Evolutionary conservation across 2,888 invertebrate species (phyloP).

Genomic region (Tipula confusa): DNA sequence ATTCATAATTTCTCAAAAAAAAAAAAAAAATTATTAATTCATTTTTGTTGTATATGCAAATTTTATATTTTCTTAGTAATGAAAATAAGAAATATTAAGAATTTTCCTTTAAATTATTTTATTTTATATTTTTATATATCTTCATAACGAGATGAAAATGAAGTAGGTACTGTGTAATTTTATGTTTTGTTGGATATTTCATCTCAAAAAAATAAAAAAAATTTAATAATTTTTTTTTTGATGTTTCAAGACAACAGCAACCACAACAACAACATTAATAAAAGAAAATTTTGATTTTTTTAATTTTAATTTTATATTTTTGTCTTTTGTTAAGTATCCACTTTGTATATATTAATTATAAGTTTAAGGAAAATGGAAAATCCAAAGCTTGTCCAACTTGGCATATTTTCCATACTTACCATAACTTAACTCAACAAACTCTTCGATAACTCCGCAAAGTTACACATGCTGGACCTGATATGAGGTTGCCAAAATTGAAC

Average conservation of each 20-base stretch:
- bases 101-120: background rate
- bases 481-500: too few species aligned
- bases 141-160: background rate
- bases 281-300: background rate
- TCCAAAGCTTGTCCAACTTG: too few species aligned
- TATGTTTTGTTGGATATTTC: background rate
- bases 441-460: too few species aligned
- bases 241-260: background rate
- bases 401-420: too few species aligned
- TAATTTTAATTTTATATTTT: background rate
- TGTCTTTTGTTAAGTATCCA: background rate
- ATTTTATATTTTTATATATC: background rate
- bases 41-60: background rate
- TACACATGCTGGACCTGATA: too few species aligned
- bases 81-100: background rate
- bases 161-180: background rate
- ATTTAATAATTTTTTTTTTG: background rate
- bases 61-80: background rate
- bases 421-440: too few species aligned
- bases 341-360: background rate
- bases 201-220: background rate
- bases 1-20: background rate
- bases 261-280: too few species aligned
- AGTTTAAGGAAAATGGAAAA: background rate
- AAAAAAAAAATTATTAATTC: background rate